Evolutionary conservation across 2,113 vertebrate genomes (phyloP).

Genomic region (Nerophis lumbriciformis): DNA sequence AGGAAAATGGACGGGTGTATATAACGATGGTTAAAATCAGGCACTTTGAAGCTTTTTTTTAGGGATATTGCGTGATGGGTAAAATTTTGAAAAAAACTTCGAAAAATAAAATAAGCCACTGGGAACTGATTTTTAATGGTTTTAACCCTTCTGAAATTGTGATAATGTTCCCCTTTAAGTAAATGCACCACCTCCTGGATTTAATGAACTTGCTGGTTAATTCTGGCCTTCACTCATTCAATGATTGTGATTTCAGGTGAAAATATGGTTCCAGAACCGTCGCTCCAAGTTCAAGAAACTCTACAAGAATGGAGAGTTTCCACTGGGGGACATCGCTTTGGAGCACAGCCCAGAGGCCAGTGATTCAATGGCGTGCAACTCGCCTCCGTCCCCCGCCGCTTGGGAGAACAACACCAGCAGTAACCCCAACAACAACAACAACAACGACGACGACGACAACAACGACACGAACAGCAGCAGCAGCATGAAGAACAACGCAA

Average conservation of each 20-base stretch:
- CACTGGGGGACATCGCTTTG: slow-evolving; percentile 74
- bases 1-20: too few species aligned
- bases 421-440: slow-evolving; percentile 13
- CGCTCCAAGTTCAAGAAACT: slow-evolving; percentile 95
- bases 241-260: slow-evolving; percentile 72
- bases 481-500: slow-evolving; percentile 47
- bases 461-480: background rate
- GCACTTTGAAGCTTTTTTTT: too few species aligned
- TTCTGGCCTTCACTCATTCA: background rate
- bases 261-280: slow-evolving; percentile 97
- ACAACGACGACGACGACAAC: slow-evolving; percentile 7
- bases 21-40: too few species aligned
- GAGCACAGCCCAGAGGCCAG: slow-evolving; percentile 92
- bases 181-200: too few species aligned
- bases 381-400: slow-evolving; percentile 79
- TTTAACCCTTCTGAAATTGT: too few species aligned
- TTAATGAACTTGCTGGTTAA: background rate
- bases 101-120: too few species aligned
- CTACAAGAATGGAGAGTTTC: slow-evolving; percentile 91
- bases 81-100: too few species aligned
- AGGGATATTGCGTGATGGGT: too few species aligned
- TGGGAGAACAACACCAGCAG: slow-evolving; percentile 76
- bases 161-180: too few species aligned
- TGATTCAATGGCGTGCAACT: slow-evolving; percentile 93
- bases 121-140: too few species aligned